A percentile compares a stretch with the other conserved stretches of the same genome.
Conservation (phyloP, 1,140 invertebrate species). For the Neodiprion lecontei region DNA sequence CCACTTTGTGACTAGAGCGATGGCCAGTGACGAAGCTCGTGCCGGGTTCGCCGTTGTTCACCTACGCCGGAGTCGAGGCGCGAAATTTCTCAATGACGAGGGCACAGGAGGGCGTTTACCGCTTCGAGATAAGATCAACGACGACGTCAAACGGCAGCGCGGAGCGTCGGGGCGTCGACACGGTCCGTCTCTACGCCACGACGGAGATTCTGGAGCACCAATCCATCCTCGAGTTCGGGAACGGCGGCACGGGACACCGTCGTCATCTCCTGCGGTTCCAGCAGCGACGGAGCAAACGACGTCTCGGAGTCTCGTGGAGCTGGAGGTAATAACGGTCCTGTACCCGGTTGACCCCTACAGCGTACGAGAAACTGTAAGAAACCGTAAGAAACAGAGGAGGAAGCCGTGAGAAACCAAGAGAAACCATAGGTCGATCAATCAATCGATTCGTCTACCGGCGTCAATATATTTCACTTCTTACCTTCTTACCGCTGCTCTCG, state of each 20-base stretch:
- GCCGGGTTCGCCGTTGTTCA: conserved; percentile 52
- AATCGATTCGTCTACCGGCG: conserved; percentile 1
- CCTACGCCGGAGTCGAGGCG: conserved; percentile 54
- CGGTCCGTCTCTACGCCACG: conserved; percentile 56
- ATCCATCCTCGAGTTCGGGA: conserved; percentile 37
- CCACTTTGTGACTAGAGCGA: conserved; percentile 36
- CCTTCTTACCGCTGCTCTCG: neutral
- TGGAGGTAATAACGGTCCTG: conserved; percentile 40
- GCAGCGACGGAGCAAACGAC: conserved; percentile 51
- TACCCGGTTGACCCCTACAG: neutral
- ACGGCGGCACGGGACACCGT: conserved; percentile 41
- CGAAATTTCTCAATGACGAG: conserved; percentile 55
- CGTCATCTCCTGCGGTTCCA: conserved; percentile 51
- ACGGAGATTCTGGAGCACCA: conserved; percentile 49
- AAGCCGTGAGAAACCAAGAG: conserved; percentile 3
- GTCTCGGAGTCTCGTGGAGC: conserved; percentile 57
- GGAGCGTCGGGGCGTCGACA: conserved; percentile 38
- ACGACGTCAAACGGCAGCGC: conserved; percentile 30
- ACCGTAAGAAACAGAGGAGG: neutral
- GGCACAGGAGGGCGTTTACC: conserved; percentile 55
- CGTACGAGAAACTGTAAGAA: neutral
- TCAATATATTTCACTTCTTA: conserved; percentile 8
- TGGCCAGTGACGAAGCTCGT: conserved; percentile 57
- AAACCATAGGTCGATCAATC: conserved; percentile 7
- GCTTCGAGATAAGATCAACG: conserved; percentile 55